Base-by-base conservation (phyloP, 1,140 invertebrate genomes). In the Diorhabda elongata region DNA sequence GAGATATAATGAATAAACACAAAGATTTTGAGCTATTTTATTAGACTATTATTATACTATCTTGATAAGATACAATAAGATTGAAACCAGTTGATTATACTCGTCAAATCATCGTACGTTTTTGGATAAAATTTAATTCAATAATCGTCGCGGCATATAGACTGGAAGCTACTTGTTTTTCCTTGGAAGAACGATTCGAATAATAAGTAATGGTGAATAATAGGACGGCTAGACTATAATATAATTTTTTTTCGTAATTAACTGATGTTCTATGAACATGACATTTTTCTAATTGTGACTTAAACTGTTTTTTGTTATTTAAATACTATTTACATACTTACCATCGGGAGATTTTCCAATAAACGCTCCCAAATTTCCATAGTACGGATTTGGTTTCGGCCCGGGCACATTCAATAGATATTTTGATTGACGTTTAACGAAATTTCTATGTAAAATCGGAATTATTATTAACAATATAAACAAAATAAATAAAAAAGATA, bases 361-460 rank as follows among this genome's bases (percentile, higher is more conserved):
- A 6, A 66, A 58, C n/a, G 43, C 52, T 3, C 43, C 11, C 56
- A 66, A 43, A 59, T 66, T 66, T 3, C 64, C 64, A 3, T 58
- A 43, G 42, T 26, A 59, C 2, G n/a, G n/a, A 41, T 66, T 66
- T 5, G 64, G 64, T 45, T 66, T 58, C 4, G 56, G 56, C 42
- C 58, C 56, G 4, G 64, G 57, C 11, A 66, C 52, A 44, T 66
- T 58, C 42, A 9, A 43, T 57, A 66, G 5, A 9, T 59, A 66
- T 43, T 58, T 66, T 2, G 45, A 52, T 4, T 52, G 47, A 52
- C n/a, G 6, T 52, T 52, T 52, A 52, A 52, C 47, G n/a, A 3
- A 52, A 8, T n/a, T 2, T 52, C n/a, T 52, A 52, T 52, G 47
- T 52, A 52, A 52, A 52, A 52, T 52, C n/a, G 47, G 47, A 8